A percentile compares a stretch with the other conserved stretches of the same genome.
phyloP scores from a whole-genome alignment of 2,797 vertebrate genomes.

The Spondyliosoma cantharus region DNA sequence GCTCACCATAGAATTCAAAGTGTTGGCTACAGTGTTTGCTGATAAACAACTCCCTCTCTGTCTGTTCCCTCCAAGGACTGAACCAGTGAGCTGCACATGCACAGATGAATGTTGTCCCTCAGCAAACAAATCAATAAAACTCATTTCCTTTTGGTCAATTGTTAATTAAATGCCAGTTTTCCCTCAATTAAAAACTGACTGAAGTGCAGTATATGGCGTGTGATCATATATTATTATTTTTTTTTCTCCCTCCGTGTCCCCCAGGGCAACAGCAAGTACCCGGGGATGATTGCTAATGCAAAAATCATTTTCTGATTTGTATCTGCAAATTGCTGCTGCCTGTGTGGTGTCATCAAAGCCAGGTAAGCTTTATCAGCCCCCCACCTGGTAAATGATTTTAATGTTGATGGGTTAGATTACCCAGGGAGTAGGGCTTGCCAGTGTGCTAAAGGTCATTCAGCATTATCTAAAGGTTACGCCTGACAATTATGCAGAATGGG shows the following conservation, averaged over 20 bases:
- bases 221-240: constrained; percentile 79
- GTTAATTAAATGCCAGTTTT: constrained; percentile 84
- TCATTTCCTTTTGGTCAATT: constrained; percentile 84
- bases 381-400: constrained; percentile 74
- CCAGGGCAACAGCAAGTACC: constrained; percentile 55
- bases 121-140: constrained; percentile 85
- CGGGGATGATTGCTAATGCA: constrained; percentile 68
- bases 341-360: constrained; percentile 73
- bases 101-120: constrained; percentile 70
- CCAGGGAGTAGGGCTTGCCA: constrained; percentile 55
- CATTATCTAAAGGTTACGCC: constrained; percentile 70
- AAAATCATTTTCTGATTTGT: constrained; percentile 76
- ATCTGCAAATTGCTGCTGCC: constrained; percentile 76
- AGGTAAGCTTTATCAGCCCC: constrained; percentile 69
- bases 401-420: constrained; percentile 75
- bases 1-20: constrained; percentile 45
- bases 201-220: constrained; percentile 73
- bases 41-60: constrained; percentile 66
- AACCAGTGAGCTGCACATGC: constrained; percentile 55
- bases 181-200: constrained; percentile 80
- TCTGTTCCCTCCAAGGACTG: constrained; percentile 53
- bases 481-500: constrained; percentile 64
- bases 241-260: constrained; percentile 21
- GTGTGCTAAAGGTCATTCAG: constrained; percentile 69
- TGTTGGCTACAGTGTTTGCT: constrained; percentile 62